Conservation (phyloP, 2,888 invertebrate genomes). For the Caenorhabditis zanzibari region DNA sequence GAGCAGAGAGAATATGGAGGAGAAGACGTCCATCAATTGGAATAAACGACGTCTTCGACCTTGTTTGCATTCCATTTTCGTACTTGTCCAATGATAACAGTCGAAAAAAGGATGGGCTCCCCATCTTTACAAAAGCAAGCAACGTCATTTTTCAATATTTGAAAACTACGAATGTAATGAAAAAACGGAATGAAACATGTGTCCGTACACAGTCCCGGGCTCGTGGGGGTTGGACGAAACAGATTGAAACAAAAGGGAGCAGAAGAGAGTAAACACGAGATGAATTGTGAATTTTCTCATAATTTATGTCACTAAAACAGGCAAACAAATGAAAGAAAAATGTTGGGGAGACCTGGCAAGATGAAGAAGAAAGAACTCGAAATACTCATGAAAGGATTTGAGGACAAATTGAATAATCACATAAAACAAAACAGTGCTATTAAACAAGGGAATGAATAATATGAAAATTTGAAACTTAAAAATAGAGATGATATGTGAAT, state of each 20-base stretch:
- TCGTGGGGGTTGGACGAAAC: conserved; percentile 7
- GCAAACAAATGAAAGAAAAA: conserved; percentile 27
- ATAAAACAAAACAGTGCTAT: background rate
- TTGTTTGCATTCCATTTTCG: conserved; percentile 45
- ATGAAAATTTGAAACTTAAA: background rate
- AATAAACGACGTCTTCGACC: conserved; percentile 53
- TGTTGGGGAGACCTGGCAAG: conserved; percentile 34
- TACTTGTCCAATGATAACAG: conserved; percentile 45
- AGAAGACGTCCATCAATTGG: conserved; percentile 31
- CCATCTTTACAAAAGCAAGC: background rate
- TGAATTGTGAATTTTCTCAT: background rate
- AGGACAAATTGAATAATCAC: background rate
- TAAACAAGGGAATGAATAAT: background rate
- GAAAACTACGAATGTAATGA: conserved; percentile 35
- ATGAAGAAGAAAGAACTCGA: conserved; percentile 21
- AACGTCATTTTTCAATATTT: conserved; percentile 46
- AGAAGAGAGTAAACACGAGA: conserved; percentile 23
- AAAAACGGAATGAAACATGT: conserved; percentile 39
- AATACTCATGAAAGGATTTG: conserved; percentile 21
- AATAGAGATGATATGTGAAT: conserved; percentile 11
- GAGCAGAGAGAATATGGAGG: conserved; percentile 40
- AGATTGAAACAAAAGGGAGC: conserved; percentile 54
- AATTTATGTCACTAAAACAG: conserved; percentile 28
- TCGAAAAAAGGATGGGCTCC: conserved; percentile 20
- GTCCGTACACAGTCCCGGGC: conserved; percentile 25